Percentiles rank a stretch among this genome's conserved stretches.
Conservation (phyloP, 2,113 vertebrate species). For the Choloepus hoffmanni region DNA sequence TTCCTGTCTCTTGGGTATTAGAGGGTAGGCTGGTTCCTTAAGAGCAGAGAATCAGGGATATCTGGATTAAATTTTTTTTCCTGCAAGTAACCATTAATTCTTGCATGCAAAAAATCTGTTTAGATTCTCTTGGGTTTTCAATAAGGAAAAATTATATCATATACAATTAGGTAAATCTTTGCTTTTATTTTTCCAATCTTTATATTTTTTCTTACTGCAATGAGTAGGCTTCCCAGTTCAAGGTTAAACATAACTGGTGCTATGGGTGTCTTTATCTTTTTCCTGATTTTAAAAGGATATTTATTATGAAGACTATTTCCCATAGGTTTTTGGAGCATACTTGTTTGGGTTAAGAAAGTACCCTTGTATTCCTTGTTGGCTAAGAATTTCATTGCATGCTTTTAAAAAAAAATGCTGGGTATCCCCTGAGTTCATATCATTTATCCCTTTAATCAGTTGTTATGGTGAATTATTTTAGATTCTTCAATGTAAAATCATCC, state of each 20-base stretch:
- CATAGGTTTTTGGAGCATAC: background rate
- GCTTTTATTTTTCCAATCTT: background rate
- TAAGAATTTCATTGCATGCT: background rate
- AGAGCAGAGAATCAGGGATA: background rate
- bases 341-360: background rate
- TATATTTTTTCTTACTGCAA: background rate
- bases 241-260: background rate
- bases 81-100: background rate
- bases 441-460: background rate
- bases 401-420: too few species aligned
- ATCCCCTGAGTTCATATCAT: background rate
- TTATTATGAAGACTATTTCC: background rate
- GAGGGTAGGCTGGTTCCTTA: background rate
- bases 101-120: background rate
- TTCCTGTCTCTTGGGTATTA: background rate
- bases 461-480: background rate
- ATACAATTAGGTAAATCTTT: background rate
- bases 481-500: too few species aligned
- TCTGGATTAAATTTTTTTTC: background rate
- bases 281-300: background rate
- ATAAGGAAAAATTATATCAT: background rate
- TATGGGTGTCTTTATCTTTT: background rate
- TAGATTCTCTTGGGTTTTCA: background rate
- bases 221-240: background rate
- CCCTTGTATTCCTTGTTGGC: background rate